Evolutionary conservation across 1,140 invertebrate species (phyloP).

Genomic region (Maconellicoccus hirsutus): DNA sequence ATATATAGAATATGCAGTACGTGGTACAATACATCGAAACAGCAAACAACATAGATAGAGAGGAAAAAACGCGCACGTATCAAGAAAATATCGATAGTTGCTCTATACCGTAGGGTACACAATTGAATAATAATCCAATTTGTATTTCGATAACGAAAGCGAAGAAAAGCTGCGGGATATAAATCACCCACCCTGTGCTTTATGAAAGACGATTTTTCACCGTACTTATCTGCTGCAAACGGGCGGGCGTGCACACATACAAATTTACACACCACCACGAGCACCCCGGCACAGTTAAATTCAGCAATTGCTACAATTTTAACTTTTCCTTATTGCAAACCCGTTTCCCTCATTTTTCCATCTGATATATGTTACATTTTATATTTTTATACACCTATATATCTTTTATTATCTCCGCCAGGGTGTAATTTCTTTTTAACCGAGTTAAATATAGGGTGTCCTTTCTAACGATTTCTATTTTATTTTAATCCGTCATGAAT

Average conservation of each 20-base stretch:
- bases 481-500: background rate
- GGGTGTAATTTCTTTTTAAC: slow-evolving; percentile 1
- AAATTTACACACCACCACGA: background rate
- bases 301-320: slow-evolving; percentile 10
- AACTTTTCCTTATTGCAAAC: slow-evolving; percentile 16
- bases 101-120: slow-evolving; percentile 17
- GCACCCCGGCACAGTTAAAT: slow-evolving; percentile 4
- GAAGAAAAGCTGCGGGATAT: slow-evolving; percentile 21
- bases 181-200: slow-evolving; percentile 13
- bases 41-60: too few relatives aligned
- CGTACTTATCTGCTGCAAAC: slow-evolving; percentile 13
- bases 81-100: background rate
- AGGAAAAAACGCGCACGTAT: background rate
- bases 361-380: background rate
- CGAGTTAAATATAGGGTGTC: background rate
- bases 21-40: too few relatives aligned
- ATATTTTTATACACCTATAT: slow-evolving; percentile 18
- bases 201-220: slow-evolving; percentile 22
- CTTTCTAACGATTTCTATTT: slow-evolving; percentile 1
- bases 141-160: slow-evolving; percentile 21
- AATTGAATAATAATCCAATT: slow-evolving; percentile 23
- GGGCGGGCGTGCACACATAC: background rate
- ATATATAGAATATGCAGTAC: too few relatives aligned
- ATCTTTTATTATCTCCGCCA: slow-evolving; percentile 7
- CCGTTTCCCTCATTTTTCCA: background rate